Conservation (phyloP, 2,113 vertebrate genomes). For the Podarcis cretensis region DNA sequence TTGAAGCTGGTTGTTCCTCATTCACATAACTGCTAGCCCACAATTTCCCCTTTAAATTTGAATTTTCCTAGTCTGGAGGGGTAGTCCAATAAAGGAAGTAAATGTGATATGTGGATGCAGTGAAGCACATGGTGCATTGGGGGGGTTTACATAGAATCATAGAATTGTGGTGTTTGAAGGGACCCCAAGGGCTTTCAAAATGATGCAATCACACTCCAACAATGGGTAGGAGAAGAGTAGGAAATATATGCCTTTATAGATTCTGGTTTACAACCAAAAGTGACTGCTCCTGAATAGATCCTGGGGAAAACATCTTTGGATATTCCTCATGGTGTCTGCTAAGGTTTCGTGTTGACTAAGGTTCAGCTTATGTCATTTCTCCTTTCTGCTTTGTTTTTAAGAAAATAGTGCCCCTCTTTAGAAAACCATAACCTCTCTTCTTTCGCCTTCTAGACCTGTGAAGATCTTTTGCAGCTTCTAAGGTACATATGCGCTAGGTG, state of each 20-base stretch:
- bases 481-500: slow-evolving; percentile 71
- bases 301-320: background rate
- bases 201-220: too few species aligned
- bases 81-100: too few species aligned
- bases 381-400: background rate
- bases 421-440: slow-evolving; percentile 17
- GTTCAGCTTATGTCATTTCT: background rate
- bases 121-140: too few species aligned
- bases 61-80: too few species aligned
- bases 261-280: background rate
- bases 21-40: too few species aligned
- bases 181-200: too few species aligned
- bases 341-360: background rate
- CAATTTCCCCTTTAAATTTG: too few species aligned
- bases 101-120: too few species aligned
- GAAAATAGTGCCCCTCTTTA: background rate
- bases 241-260: background rate
- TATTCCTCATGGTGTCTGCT: background rate
- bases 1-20: too few species aligned
- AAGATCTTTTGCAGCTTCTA: slow-evolving; percentile 77
- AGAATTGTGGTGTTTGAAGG: too few species aligned
- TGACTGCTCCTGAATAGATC: background rate
- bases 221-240: background rate
- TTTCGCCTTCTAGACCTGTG: slow-evolving; percentile 73
- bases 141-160: too few species aligned